Percentiles rank a stretch among this genome's conserved stretches.
Evolutionary conservation across 2,888 invertebrate species (phyloP).

Genomic region (Idaea biselata): DNA sequence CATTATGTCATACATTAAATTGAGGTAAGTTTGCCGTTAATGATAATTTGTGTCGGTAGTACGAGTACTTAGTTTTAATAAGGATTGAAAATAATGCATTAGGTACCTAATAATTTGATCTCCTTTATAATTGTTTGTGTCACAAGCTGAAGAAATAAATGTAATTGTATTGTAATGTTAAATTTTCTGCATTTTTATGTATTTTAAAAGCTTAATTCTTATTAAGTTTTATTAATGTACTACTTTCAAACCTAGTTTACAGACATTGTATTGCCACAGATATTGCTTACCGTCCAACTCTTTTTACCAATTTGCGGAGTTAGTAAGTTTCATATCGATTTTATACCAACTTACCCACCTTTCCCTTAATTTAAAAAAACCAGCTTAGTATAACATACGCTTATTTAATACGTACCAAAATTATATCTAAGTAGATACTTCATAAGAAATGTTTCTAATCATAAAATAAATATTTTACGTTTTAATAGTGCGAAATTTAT

Average conservation of each 20-base stretch:
- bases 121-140: not conserved
- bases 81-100: not conserved
- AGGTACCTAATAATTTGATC: not conserved
- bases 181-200: not conserved
- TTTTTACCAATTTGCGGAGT: not conserved
- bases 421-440: not conserved
- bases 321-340: not conserved
- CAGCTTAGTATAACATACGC: too few relatives aligned
- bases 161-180: not conserved
- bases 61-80: not conserved
- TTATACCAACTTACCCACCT: too few relatives aligned
- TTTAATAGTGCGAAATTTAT: not conserved
- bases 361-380: too few relatives aligned
- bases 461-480: not conserved
- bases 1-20: not conserved
- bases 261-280: not conserved
- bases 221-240: not conserved
- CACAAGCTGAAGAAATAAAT: not conserved
- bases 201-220: not conserved
- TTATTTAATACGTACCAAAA: not conserved
- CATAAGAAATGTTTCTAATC: not conserved
- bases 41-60: not conserved
- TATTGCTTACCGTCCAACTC: not conserved
- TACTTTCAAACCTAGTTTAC: not conserved
- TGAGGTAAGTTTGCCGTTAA: not conserved